Conservation (phyloP, 2,113 vertebrate species). For the Cervus canadensis region DNA sequence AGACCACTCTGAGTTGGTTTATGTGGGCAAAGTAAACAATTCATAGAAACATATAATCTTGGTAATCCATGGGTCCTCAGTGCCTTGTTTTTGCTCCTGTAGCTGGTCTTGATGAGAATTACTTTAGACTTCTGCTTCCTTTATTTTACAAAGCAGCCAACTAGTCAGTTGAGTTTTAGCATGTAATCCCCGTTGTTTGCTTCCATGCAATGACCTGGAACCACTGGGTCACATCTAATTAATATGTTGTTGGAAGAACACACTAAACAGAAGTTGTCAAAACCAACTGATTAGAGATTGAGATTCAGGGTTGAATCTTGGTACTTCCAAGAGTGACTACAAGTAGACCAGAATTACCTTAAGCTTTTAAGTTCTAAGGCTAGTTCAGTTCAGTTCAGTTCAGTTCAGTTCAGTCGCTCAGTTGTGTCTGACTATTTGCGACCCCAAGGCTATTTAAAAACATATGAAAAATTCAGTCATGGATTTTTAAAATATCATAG, state of each 20-base stretch:
- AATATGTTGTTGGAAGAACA: constrained; percentile 33
- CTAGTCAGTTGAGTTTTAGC: not conserved
- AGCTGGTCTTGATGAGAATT: not conserved
- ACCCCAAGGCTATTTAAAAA: not conserved
- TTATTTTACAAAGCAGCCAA: not conserved
- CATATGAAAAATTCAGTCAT: not conserved
- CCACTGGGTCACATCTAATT: constrained; percentile 31
- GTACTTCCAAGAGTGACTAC: not conserved
- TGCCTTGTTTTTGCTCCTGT: not conserved
- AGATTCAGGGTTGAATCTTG: not conserved
- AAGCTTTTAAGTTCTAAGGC: not conserved
- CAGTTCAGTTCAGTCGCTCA: not conserved
- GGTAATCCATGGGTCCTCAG: not conserved
- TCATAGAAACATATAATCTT: not conserved
- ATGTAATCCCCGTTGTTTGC: constrained; percentile 24
- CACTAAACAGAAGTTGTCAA: constrained; percentile 34
- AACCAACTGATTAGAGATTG: constrained; percentile 25
- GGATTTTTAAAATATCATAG: not conserved
- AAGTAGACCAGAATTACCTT: not conserved
- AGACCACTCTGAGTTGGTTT: not conserved
- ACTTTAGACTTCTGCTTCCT: not conserved
- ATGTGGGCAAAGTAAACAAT: not conserved
- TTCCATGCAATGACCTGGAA: constrained; percentile 24
- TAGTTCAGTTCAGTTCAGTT: not conserved
- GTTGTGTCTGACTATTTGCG: not conserved